Percentiles rank a stretch among this genome's conserved stretches.
These are phyloP conservation scores for Eupithecia tripunctaria DNA, from an alignment of 2,888 invertebrate genomes.

Conservation along the genomic window DNA sequence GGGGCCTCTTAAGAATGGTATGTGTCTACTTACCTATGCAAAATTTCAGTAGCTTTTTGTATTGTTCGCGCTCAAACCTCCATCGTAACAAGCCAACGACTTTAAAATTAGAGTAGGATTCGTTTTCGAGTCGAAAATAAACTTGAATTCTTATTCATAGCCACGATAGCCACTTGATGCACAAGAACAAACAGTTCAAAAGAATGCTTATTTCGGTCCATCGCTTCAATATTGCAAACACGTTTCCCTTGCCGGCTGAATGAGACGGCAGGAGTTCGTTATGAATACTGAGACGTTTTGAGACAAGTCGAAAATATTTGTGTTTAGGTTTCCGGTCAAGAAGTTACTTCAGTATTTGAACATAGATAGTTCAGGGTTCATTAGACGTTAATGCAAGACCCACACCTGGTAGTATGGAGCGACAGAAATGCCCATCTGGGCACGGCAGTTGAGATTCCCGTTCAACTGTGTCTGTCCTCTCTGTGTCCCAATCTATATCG, in stretches of 20 bases:
- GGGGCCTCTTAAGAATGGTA: no score
- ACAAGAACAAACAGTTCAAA: constrained; percentile 8
- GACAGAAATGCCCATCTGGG: no score
- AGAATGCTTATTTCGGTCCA: background rate
- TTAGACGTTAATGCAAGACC: no score
- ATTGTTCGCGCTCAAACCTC: background rate
- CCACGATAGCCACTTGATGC: constrained; percentile 6
- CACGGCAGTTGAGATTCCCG: no score
- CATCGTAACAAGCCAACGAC: background rate
- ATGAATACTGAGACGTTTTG: background rate
- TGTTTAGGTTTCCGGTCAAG: background rate
- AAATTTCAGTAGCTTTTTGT: background rate
- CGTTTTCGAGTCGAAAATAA: background rate
- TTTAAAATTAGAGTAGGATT: background rate
- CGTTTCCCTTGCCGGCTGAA: background rate
- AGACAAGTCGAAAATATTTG: background rate
- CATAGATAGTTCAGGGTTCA: background rate
- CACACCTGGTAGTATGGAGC: no score
- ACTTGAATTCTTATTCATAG: background rate
- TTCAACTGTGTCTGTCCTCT: no score
- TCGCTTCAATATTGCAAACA: constrained; percentile 9
- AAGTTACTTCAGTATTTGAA: background rate
- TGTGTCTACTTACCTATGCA: no score
- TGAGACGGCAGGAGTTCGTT: background rate
- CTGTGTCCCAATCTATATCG: no score